Conservation (phyloP, 2,797 vertebrate species). For the Clamator glandarius region DNA sequence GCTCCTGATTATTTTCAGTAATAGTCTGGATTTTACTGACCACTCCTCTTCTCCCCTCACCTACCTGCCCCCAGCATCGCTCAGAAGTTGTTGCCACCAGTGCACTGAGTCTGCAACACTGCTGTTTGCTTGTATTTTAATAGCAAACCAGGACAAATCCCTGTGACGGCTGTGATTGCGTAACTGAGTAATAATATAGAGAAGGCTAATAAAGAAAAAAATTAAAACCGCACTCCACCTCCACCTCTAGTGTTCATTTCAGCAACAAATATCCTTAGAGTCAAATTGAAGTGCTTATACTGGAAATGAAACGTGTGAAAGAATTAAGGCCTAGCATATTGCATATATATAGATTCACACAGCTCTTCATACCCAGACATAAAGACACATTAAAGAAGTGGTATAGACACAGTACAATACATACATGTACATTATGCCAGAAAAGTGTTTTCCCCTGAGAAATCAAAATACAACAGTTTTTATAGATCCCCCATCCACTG, state of each 20-base stretch:
- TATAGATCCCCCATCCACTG: rapidly evolving
- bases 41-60: conserved; percentile 43
- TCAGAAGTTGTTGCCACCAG: neutral
- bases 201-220: neutral
- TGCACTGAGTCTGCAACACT: no score
- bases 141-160: neutral
- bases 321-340: neutral
- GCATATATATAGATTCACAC: rapidly evolving
- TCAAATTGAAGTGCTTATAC: rapidly evolving
- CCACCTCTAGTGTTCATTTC: neutral
- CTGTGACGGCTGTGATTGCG: neutral
- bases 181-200: rapidly evolving
- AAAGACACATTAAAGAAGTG: neutral
- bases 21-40: conserved; percentile 37
- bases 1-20: conserved; percentile 20
- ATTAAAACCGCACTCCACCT: neutral
- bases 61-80: neutral
- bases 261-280: neutral
- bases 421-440: rapidly evolving
- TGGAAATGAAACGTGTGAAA: rapidly evolving
- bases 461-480: rapidly evolving
- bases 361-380: rapidly evolving
- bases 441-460: neutral
- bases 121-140: neutral
- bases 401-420: rapidly evolving